These are phyloP conservation scores for Etheostoma nigrum DNA, from an alignment of 2,797 vertebrate species.

Conservation along the genomic window DNA sequence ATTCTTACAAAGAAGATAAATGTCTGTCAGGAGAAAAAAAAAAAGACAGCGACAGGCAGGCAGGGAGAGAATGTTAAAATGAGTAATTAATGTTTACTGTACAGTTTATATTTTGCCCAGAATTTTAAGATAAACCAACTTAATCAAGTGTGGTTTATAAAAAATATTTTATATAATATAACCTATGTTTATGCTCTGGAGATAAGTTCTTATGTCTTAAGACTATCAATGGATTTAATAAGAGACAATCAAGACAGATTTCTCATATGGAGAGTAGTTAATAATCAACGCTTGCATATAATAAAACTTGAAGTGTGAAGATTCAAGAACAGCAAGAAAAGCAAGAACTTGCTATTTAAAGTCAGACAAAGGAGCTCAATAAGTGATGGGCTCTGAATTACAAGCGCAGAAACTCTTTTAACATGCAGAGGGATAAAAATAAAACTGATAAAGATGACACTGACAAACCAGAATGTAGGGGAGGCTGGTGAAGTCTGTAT, in stretches of 20 bases:
- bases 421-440: constrained; percentile 29
- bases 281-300: constrained; percentile 2
- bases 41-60: background rate
- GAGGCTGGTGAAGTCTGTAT: constrained; percentile 31
- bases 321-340: background rate
- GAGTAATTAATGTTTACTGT: background rate
- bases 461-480: constrained; percentile 4
- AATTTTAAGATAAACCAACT: background rate
- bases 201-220: background rate
- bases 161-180: background rate
- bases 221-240: background rate
- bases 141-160: background rate
- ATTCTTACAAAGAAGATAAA: background rate
- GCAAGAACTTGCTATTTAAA: constrained; percentile 17
- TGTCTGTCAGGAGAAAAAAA: background rate
- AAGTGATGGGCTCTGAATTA: constrained; percentile 30
- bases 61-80: background rate
- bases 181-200: background rate
- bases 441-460: constrained; percentile 22
- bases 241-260: background rate
- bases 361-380: constrained; percentile 8
- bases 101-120: background rate
- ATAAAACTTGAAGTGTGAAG: constrained; percentile 10
- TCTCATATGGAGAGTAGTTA: background rate
- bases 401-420: constrained; percentile 22